Base-by-base conservation (phyloP, 1,140 invertebrate genomes). In the Aphidius ervi region DNA sequence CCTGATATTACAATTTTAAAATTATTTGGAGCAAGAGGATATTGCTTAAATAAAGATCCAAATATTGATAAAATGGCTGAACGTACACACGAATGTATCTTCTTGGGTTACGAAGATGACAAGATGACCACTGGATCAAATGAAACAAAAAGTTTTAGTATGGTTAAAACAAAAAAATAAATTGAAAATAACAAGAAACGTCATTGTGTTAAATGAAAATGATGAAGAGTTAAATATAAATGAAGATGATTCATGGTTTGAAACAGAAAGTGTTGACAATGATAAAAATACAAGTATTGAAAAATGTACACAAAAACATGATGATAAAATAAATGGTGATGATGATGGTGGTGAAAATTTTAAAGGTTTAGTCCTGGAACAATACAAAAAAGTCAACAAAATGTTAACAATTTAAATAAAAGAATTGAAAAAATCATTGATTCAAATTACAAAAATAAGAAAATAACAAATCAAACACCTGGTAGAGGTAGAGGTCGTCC, bases 11-110 rank as follows among this genome's bases (percentile, higher is more conserved):
- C 20, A 8, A 16, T 40, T 50, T 50, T 50, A 10, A 50, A 10
- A 37, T 1, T 50, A 5, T 50, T 50, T 37, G 49, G 54, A 46
- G 20, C 42, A 37, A 56, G 8, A 9, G 54, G 9, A 20, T 5
- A 46, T 20, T 42, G 23, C 5, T 31, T 50, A 23, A 50, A 50
- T 10, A 56, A 56, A 8, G 20, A 56, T 56, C 54, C 42, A 23
- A 16, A n/a, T 7, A 46, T 45, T 6, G 54, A 41, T 16, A 31
- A 56, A 7, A 1, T 37, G 6, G 23, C 31, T 9, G 5, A 3
- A 31, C 31, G 49, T 5, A 31, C 49, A 9, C 49, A 23, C 1
- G n/a, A 37, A 31, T 16, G 23, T 5, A 10, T 31, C 6, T 8
- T 50, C 20, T 16, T 50, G 8, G 49, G 49, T 8, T 50, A 50